Base-by-base conservation (phyloP, 2,888 invertebrate species). In the Heteromyza rotundicornis region DNA sequence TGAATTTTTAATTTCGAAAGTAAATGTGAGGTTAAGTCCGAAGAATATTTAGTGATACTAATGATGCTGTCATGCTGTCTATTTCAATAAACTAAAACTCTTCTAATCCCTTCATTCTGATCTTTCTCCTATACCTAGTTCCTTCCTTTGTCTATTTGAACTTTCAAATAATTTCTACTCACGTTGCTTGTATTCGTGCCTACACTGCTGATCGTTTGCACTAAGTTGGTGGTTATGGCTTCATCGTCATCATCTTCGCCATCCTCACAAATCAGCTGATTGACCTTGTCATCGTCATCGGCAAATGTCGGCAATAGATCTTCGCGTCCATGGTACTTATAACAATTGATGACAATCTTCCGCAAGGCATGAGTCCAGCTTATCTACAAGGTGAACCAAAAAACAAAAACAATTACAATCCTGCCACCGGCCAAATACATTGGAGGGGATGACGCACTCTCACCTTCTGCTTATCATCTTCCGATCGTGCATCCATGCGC, bases 351-450 rank as follows among this genome's bases (percentile, higher is more conserved):
- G 64, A 98, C 97, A 73, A 98, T 97, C 85, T 96, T 96, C 54
- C 97, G 88, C 72, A 98, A 86, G 27, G 97, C 97, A 84, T 97
- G 96, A 23, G 97, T 98, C 97, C 98, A 98, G 59, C 96, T 96
- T 83, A 97, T 96, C 96, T 96, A 16, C 3, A 24, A 14, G 19
- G 2, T 24, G 17, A 51, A 27, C 8, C 53, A 22, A 22, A n/a
- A n/a, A 27, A 27, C 27, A 27, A 27, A 27, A 27, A 27, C 5
- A 10, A 10, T 27, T 27, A 27, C n/a, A n/a, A n/a, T n/a, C n/a
- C n/a, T n/a, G n/a, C n/a, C n/a, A 27, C 27, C n/a, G n/a, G n/a
- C n/a, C n/a, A 27, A 27, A 27, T 27, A 10, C 10, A 14, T 40
- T 10, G 20, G 47, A 14, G 7, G 17, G 14, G 40, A n/a, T 40